phyloP scores from a whole-genome alignment of 2,888 invertebrate genomes.

The Ischnus inquisitorius region DNA sequence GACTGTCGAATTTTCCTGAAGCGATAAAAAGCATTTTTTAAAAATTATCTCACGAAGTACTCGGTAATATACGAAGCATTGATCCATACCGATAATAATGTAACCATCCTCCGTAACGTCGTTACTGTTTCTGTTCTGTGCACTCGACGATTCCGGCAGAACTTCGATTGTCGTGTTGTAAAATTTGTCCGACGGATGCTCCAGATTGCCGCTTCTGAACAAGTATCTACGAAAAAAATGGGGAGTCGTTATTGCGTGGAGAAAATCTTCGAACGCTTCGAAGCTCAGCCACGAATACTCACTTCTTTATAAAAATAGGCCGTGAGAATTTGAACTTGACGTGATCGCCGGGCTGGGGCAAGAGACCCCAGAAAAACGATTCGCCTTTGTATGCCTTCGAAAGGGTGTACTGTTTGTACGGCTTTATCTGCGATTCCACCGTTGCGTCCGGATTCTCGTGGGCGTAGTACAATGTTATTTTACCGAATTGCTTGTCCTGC shows the following conservation, averaged over 20 bases:
- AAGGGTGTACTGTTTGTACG: slow-evolving; percentile 92
- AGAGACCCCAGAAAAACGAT: slow-evolving; percentile 96
- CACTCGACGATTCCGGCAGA: slow-evolving; percentile 86
- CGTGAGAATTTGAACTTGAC: slow-evolving; percentile 92
- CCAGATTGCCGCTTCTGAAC: slow-evolving; percentile 95
- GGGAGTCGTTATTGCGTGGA: background rate
- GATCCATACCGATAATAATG: slow-evolving; percentile 90
- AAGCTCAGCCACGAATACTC: slow-evolving; percentile 63
- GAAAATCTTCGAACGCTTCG: background rate
- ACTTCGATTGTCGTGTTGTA: slow-evolving; percentile 95
- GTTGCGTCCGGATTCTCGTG: slow-evolving; percentile 92
- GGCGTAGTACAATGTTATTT: slow-evolving; percentile 91
- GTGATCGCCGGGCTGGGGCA: slow-evolving; percentile 93
- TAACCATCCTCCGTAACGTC: slow-evolving; percentile 90
- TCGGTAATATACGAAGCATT: background rate
- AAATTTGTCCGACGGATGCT: slow-evolving; percentile 95
- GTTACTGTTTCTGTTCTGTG: slow-evolving; percentile 86
- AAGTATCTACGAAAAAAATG: slow-evolving; percentile 88
- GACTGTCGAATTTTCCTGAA: slow-evolving; percentile 90
- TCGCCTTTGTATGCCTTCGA: slow-evolving; percentile 94
- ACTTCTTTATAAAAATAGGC: slow-evolving; percentile 91
- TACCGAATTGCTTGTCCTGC: slow-evolving; percentile 95
- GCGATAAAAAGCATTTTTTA: slow-evolving; percentile 4
- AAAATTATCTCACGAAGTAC: background rate
- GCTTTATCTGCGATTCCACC: slow-evolving; percentile 91